Base-by-base conservation (phyloP, 1,140 invertebrate species). In the Tetraneura akinire region DNA sequence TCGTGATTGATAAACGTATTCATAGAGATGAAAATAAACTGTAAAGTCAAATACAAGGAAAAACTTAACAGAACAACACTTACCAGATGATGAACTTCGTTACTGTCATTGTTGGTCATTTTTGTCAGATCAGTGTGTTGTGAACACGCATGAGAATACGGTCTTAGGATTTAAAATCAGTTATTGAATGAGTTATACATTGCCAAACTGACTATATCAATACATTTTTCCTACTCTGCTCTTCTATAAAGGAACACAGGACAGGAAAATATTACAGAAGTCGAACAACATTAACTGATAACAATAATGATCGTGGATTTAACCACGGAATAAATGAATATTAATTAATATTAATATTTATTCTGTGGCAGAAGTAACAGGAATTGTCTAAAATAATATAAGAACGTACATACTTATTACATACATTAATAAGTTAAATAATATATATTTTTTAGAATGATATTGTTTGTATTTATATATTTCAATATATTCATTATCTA, bases 91-190 rank as follows among this genome's bases (percentile, higher is more conserved):
- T 14, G 37, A 78, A 78, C 51, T 76, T 57, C 73, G 3, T 76
- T 76, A 76, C 53, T 78, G 73, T 78, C 73, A 60, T 78, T 78
- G 37, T 78, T 78, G 14, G 73, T 60, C 73, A 78, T 78, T 60
- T 78, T 78, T 45, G 5, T 57, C 1, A 13, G 47, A 57, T 21
- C 60, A 78, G 37, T 26, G 42, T 45, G 18, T 8, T 45, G 55
- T 37, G 60, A 57, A 74, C 55, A 45, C 29, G 26, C 73, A 78
- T 78, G 71, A 29, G 71, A 45, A 57, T 13, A 42, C 45, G 16
- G 10, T n/a, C 32, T 60, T 26, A 4, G 10, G 32, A 74, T 74
- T 55, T 32, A 6, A 55, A 74, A 42, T 74, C 21, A 13, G 13
- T 55, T 8, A 51, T 16, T 21, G 21, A 26, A 74, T 37, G 42